Base-by-base conservation (phyloP, 2,888 invertebrate genomes). In the Orgyia antiqua region DNA sequence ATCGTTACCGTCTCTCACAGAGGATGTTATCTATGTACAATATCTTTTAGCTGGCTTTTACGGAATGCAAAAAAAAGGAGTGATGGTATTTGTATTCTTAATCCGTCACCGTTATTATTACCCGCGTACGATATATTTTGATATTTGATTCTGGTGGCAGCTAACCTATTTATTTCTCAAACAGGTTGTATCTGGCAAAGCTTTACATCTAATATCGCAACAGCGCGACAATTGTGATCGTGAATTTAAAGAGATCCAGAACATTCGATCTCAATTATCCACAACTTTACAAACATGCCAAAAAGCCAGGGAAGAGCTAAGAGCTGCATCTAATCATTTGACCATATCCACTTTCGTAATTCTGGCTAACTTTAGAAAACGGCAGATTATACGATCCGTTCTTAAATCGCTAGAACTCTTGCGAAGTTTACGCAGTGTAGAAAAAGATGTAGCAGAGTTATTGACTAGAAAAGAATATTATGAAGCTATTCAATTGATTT, bases 121-220 rank as follows among this genome's bases (percentile, higher is more conserved):
- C n/a, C n/a, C n/a, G n/a, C n/a, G n/a, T n/a, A n/a, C n/a, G n/a
- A n/a, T n/a, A n/a, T n/a, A n/a, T n/a, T n/a, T n/a, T n/a, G n/a
- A n/a, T n/a, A n/a, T n/a, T n/a, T n/a, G n/a, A n/a, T n/a, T n/a
- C n/a, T n/a, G n/a, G n/a, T n/a, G n/a, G n/a, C n/a, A n/a, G n/a
- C n/a, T n/a, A n/a, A n/a, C n/a, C n/a, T n/a, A n/a, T n/a, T n/a
- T n/a, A n/a, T n/a, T n/a, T n/a, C 19, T 30, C 28, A 10, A 23
- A n/a, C 69, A 86, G 86, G 96, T 97, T 8, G 95, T 97, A 3
- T 97, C 98, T 0, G 97, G 96, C 52, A 95, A 96, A 77, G 96
- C 98, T 0, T 89, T 98, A 0, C 95, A 96, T 52, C 87, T 98
- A 18, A 98, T 99, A 55, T 88, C 97, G 3, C 95, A 98, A 63